Evolutionary conservation across 37 sponge, comb jelly and placozoan genomes (phyloP).

Genomic region (Mnemiopsis leidyi): DNA sequence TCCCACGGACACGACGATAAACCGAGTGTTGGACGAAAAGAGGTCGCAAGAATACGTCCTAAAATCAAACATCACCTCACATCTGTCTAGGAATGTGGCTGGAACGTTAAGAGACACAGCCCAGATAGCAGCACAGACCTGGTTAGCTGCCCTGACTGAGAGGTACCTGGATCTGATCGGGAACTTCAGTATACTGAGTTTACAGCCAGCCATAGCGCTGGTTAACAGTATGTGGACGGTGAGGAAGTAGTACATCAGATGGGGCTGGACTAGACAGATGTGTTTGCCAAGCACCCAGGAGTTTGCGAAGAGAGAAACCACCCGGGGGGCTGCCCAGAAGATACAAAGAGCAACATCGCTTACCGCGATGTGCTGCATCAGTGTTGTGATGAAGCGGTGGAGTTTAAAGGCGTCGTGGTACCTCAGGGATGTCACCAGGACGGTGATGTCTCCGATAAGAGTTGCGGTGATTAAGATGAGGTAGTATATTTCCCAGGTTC

Average conservation of each 20-base stretch:
- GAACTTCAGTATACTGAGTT: neutral
- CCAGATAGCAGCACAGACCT: neutral
- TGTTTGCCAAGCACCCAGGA: neutral
- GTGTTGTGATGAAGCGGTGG: neutral
- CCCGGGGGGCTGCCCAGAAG: neutral
- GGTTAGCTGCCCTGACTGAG: neutral
- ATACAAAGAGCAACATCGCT: neutral
- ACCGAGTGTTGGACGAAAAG: neutral
- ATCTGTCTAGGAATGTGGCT: neutral
- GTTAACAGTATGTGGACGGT: neutral
- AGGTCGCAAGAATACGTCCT: neutral
- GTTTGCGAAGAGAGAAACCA: neutral
- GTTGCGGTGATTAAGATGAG: neutral
- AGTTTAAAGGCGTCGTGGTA: neutral
- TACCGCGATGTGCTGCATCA: neutral
- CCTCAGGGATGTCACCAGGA: neutral
- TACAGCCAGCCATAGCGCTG: neutral
- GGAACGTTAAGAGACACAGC: neutral
- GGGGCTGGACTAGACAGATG: neutral
- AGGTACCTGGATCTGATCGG: neutral
- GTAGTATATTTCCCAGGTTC: neutral
- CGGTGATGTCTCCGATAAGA: neutral
- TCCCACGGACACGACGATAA: neutral
- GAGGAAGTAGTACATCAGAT: neutral
- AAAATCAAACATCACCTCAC: neutral